phyloP scores from a whole-genome alignment of 2,797 vertebrate species.

The Sorex maritimensis region DNA sequence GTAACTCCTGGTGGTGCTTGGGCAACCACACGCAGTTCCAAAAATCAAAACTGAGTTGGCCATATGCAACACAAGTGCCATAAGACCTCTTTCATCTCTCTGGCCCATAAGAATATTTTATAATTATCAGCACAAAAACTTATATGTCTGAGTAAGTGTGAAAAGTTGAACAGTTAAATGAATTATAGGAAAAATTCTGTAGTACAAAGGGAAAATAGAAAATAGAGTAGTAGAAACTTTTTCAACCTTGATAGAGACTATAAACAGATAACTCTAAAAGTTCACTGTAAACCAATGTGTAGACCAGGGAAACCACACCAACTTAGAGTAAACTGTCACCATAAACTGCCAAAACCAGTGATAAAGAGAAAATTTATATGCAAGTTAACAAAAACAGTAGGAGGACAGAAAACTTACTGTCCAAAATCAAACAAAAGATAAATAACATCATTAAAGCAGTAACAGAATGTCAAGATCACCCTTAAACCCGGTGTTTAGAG shows the following conservation, averaged over 20 bases:
- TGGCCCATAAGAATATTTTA: too few relatives aligned
- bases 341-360: neutral
- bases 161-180: neutral
- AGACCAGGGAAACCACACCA: neutral
- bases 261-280: neutral
- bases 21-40: too few relatives aligned
- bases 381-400: neutral
- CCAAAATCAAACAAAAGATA: constrained; percentile 33
- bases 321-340: neutral
- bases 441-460: constrained; percentile 13
- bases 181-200: neutral
- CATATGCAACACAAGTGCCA: too few relatives aligned
- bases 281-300: neutral
- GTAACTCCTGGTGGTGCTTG: too few relatives aligned
- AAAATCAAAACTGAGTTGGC: too few relatives aligned
- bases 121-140: neutral
- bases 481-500: too few relatives aligned
- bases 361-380: neutral
- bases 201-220: too few relatives aligned
- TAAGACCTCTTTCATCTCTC: too few relatives aligned
- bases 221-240: neutral
- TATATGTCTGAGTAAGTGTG: neutral
- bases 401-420: neutral
- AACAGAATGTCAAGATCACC: neutral
- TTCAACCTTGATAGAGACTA: neutral